Percentiles rank a stretch among this genome's conserved stretches.
These are phyloP conservation scores for Artibeus jamaicensis DNA, from an alignment of 2,797 vertebrate species.

Conservation along the genomic window DNA sequence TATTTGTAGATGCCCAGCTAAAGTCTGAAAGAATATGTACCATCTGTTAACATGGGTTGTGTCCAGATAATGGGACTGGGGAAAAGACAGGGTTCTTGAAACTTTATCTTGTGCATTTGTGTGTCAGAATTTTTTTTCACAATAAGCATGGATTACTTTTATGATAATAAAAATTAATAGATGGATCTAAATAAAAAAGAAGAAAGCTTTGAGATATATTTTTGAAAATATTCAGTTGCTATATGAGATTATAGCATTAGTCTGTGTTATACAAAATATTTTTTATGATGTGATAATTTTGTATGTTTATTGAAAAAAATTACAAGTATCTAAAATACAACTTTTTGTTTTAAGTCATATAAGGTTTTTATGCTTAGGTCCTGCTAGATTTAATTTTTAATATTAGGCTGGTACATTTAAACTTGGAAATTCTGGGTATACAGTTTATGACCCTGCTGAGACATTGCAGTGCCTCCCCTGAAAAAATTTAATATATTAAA, in stretches of 20 bases:
- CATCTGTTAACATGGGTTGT: not conserved
- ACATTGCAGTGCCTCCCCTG: not conserved
- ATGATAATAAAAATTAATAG: conserved; percentile 2
- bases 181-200: not conserved
- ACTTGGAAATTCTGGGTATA: not conserved
- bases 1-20: not conserved
- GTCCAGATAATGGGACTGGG: not conserved
- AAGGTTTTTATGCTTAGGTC: conserved; percentile 8
- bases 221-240: conserved; percentile 10
- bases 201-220: not conserved
- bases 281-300: not conserved
- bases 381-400: conserved; percentile 38
- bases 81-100: not conserved
- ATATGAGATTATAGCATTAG: not conserved
- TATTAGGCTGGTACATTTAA: not conserved
- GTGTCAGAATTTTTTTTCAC: not conserved
- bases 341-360: not conserved
- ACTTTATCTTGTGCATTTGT: conserved; percentile 12
- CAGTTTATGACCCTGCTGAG: not conserved
- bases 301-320: not conserved
- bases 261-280: not conserved
- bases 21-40: not conserved
- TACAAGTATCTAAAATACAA: not conserved
- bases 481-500: not conserved
- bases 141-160: not conserved